These are phyloP conservation scores for Dolichoris vasculosae DNA, from an alignment of 1,140 invertebrate species.

Conservation along the genomic window DNA sequence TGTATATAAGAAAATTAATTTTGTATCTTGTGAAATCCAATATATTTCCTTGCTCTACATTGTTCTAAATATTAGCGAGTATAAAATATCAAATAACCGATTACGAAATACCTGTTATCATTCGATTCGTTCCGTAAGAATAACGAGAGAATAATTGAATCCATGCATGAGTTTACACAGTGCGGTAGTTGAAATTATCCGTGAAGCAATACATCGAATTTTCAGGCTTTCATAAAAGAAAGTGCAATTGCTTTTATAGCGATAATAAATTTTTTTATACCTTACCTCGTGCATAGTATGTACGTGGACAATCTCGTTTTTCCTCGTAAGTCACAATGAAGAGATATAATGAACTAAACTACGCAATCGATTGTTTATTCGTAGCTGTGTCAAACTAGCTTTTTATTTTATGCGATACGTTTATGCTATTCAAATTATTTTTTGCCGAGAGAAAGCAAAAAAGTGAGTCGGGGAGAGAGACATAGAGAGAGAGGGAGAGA, in stretches of 20 bases:
- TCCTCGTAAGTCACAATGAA: not conserved
- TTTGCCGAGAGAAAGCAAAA: not conserved
- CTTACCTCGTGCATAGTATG: not conserved
- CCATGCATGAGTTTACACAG: not conserved
- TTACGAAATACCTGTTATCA: slow-evolving; percentile 5
- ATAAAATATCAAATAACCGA: not conserved
- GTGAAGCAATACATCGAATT: slow-evolving; percentile 26
- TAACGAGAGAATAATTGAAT: not conserved
- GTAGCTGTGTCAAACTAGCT: slow-evolving; percentile 2
- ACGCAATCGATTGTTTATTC: slow-evolving; percentile 14
- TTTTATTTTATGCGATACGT: not conserved
- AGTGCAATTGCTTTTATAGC: not conserved
- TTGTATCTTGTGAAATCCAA: not conserved
- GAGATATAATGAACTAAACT: slow-evolving; percentile 18
- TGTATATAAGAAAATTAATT: not conserved
- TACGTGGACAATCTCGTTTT: not conserved
- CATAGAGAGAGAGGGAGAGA: not conserved
- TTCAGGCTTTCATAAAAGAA: slow-evolving; percentile 22
- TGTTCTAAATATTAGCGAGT: not conserved
- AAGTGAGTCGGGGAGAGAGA: not conserved
- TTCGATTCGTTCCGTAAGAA: not conserved
- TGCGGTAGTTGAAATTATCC: not conserved
- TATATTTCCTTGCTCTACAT: not conserved
- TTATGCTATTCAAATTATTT: not conserved
- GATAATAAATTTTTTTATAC: slow-evolving; percentile 23